Evolutionary conservation across 2,888 invertebrate species (phyloP), one percentile per base, ranked within the genome.

Genomic region (Drosophila putrida): DNA sequence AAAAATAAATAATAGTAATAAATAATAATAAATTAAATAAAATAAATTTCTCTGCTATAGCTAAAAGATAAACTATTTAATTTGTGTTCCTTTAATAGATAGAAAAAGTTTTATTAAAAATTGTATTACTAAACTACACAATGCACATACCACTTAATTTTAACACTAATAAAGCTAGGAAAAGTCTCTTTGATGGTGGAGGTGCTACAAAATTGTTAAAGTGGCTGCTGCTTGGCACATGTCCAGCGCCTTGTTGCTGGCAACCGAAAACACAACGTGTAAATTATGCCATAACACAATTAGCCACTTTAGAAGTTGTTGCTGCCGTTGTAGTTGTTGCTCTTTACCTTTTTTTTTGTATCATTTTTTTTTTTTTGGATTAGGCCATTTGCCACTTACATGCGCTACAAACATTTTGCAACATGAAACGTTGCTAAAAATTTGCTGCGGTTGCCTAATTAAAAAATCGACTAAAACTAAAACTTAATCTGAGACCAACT

Each of bases 261-360:
- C 87, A 83, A 73, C 83, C 78, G 82, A 87, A 83, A 83, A 87
- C 83, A 83, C 85, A 88, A 85, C 85, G 88, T 85, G 83, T 85
- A 85, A 88, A 85, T 85, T 85, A 85, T 85, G 82, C 82, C 82
- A 83, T 86, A 85, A 85, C 88, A 85, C 85, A 85, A 85, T 85
- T 88, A 85, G 88, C 85, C 85, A 86, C 87, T 82, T 88, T 88
- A 84, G 82, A 84, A 82, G 84, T 81, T 75, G 82, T 58, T 79
- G 58, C 51, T 44, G 44, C 59, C 61, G 59, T 36, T 36, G 54
- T 55, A 67, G 57, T 58, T 46, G 49, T 50, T 41, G 39, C 41
- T 49, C 47, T 62, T 49, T 47, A 11, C 39, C 4, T 31, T 39
- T 39, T 51, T 44, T 41, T 38, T 39, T 54, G 5, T 28, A 28